Percentiles rank a stretch among this genome's conserved stretches.
phyloP scores from a whole-genome alignment of 2,888 invertebrate species.

The Tachina fera region DNA sequence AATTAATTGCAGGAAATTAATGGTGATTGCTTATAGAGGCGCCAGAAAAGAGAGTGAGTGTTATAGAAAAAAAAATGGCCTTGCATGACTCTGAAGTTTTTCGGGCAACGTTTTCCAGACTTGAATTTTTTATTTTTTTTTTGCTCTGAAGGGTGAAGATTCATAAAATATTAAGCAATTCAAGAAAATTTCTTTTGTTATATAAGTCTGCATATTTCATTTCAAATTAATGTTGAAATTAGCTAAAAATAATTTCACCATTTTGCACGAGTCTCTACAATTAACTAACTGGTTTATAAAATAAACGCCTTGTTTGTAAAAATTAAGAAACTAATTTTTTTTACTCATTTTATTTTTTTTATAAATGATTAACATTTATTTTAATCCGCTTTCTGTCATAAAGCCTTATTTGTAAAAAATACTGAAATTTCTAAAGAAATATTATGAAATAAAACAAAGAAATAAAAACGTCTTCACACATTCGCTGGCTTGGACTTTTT shows the following conservation, averaged over 20 bases:
- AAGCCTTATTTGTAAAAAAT: slow-evolving; percentile 9
- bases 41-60: too few species aligned
- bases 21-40: too few species aligned
- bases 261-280: slow-evolving; percentile 26
- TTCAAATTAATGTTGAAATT: slow-evolving; percentile 47
- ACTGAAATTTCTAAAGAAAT: slow-evolving; percentile 14
- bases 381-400: slow-evolving; percentile 35
- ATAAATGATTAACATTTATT: slow-evolving; percentile 6
- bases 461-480: background rate
- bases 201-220: background rate
- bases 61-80: too few species aligned
- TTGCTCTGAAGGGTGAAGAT: too few species aligned
- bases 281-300: slow-evolving; percentile 48
- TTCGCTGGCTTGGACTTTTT: background rate
- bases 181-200: background rate
- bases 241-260: slow-evolving; percentile 35
- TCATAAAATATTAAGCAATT: background rate
- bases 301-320: slow-evolving; percentile 28
- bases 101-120: too few species aligned
- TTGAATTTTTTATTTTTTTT: too few species aligned
- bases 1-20: too few species aligned
- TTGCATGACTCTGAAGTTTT: too few species aligned
- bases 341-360: background rate
- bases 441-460: background rate
- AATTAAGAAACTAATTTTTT: slow-evolving; percentile 4